Base-by-base conservation (phyloP, 2,113 vertebrate genomes). In the Gavia stellata region DNA sequence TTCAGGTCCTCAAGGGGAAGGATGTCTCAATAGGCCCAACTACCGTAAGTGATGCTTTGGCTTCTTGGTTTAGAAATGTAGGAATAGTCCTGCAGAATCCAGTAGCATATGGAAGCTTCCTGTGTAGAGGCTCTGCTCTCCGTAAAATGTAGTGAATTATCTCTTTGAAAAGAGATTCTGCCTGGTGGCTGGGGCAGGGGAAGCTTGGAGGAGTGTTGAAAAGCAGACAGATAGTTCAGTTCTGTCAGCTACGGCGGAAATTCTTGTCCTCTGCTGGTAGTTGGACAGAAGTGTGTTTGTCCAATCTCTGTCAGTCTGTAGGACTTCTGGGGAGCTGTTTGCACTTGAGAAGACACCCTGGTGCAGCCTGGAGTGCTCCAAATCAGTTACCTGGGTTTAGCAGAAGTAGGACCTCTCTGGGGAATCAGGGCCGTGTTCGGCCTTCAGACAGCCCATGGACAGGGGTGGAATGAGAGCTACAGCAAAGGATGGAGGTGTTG, bases 1-100 rank as follows among this genome's bases (percentile, higher is more conserved):
- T 26, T 91, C 73, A 1, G 99, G 99, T 12, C 98, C 99, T 88
- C 97, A 68, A n/a, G 99, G 99, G 50, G 99, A 99, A 95, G 98
- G 98, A 85, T 99, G 99, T 88, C 97, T 92, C 63, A 93, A 96
- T 58, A 98, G 97, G 70, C 98, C 99, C 70, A 93, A 75, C 93
- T 96, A 98, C n/a, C 88, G 99, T 99, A 97, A 98, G 99, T 97
- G 61, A 79, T 21, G 14, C 66, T 94, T 91, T 52, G 61, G 26
- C 70, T 96, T 83, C 58, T 31, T 84, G 62, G 42, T 34, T 73
- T 45, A 49, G 77, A 83, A 81, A 71, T 0, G 4, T 7, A 29
- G 31, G 11, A 73, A 10, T 19, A 31, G 23, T 58, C 75, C 21
- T 81, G 34, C 19, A 68, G 59, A 78, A 55, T 45, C 36, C 31